Evolutionary conservation across 2,888 invertebrate genomes (phyloP).

Genomic region (Calameuta idolon): DNA sequence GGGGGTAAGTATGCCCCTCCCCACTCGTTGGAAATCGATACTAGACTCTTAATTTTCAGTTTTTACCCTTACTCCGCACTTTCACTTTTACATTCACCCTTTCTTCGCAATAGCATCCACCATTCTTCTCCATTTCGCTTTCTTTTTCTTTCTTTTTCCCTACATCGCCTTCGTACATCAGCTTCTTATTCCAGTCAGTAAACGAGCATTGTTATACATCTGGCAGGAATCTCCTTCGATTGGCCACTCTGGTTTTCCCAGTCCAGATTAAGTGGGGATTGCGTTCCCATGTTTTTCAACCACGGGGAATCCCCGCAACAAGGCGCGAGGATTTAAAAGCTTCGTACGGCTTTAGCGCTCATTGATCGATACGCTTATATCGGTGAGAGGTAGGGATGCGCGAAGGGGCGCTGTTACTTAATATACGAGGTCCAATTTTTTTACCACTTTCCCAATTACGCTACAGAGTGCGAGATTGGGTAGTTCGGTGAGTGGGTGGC

Average conservation of each 20-base stretch:
- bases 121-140: neutral
- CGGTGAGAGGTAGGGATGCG: too few species aligned
- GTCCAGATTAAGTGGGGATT: constrained; percentile 2
- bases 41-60: constrained; percentile 30
- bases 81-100: too few species aligned
- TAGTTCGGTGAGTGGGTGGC: too few species aligned
- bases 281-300: constrained; percentile 1
- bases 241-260: constrained; percentile 1
- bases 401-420: too few species aligned
- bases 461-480: too few species aligned
- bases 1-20: constrained; percentile 19
- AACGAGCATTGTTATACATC: constrained; percentile 16
- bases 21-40: constrained; percentile 36
- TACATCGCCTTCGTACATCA: neutral
- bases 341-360: neutral
- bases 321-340: constrained; percentile 6
- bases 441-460: too few species aligned
- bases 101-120: too few species aligned
- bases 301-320: neutral
- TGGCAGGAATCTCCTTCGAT: constrained; percentile 14
- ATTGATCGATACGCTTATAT: too few species aligned
- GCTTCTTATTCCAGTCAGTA: too few species aligned
- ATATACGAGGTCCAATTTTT: too few species aligned
- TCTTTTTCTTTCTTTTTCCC: constrained; percentile 23
- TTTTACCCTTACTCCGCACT: constrained; percentile 4